Base-by-base conservation (phyloP, 1,140 invertebrate genomes). In the Acromyrmex heyeri region DNA sequence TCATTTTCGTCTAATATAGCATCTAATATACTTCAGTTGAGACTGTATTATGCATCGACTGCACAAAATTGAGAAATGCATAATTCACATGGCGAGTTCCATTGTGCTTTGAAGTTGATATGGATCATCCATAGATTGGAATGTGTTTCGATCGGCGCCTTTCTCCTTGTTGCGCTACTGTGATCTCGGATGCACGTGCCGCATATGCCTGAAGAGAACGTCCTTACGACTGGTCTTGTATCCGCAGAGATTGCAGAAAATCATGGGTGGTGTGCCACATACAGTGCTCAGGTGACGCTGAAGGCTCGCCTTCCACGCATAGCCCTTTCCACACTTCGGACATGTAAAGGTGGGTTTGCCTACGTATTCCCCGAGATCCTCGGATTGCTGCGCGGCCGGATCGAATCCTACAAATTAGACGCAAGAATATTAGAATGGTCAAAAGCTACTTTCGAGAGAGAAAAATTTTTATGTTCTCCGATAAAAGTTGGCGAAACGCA, bases 221-320 rank as follows among this genome's bases (percentile, higher is more conserved):
- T 95, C 95, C 61, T 95, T 96, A 34, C 96, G 94, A 85, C 94
- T 96, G 57, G 95, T 95, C 77, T 93, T 94, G 87, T 96, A 95
- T 59, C 93, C 91, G 87, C 96, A 96, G 48, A 96, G 85, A n/a
- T 94, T 91, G 90, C 96, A 96, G n/a, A 91, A 91, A 76, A 96
- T 95, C 85, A 95, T 95, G 5, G 95, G 95, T 67, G 94, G 93
- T n/a, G 94, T 93, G 7, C 95, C 95, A 88, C 96, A 96, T 62
- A 96, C 94, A 38, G 95, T 95, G 67, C 93, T 92, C 83, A 95
- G 89, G 87, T 96, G 96, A 8, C 95, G 93, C 48, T 93, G 93
- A 0, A 96, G 91, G 44, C 93, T 93, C 55, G 93, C 91, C 62
- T 94, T 95, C 61, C 93, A 92, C 5, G 91, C 92, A 76, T 95